A percentile compares a stretch with the other conserved stretches of the same genome.
Evolutionary conservation across 37 sponge, comb jelly and placozoan genomes (phyloP).

Genomic region (Beroe ovata): DNA sequence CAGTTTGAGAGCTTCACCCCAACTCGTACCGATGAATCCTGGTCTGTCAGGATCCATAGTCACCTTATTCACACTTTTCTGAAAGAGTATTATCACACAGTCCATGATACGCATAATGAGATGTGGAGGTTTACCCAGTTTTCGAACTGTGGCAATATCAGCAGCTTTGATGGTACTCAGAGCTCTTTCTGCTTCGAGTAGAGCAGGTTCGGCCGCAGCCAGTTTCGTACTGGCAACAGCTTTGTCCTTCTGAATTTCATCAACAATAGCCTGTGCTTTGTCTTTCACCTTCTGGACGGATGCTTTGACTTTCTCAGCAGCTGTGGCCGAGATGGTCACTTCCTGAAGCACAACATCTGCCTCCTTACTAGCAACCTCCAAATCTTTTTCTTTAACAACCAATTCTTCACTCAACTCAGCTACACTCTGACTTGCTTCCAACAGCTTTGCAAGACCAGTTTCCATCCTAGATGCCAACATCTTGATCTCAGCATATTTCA

Average conservation of each 20-base stretch:
- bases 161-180: constrained; percentile 94
- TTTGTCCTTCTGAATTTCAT: constrained; percentile 88
- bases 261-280: constrained; percentile 95
- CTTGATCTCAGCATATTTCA: constrained; percentile 77
- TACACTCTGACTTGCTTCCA: constrained; percentile 91
- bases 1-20: constrained; percentile 96
- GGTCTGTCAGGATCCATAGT: constrained; percentile 85
- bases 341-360: constrained; percentile 93
- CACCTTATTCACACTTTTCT: constrained; percentile 69
- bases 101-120: constrained; percentile 99
- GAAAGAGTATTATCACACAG: constrained; percentile 92
- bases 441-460: constrained; percentile 90
- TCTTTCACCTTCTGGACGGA: constrained; percentile 98
- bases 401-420: constrained; percentile 83
- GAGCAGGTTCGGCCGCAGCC: constrained; percentile 88
- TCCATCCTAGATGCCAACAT: constrained; percentile 90
- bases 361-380: constrained; percentile 84
- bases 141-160: constrained; percentile 95
- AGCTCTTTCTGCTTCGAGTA: constrained; percentile 95
- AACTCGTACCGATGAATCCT: constrained; percentile 79
- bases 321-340: constrained; percentile 94
- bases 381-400: constrained; percentile 92
- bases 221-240: constrained; percentile 88
- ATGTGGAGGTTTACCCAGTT: constrained; percentile 97
- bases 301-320: constrained; percentile 98